phyloP scores from a whole-genome alignment of 2,888 invertebrate genomes.

The Epirrhoe alternata region DNA sequence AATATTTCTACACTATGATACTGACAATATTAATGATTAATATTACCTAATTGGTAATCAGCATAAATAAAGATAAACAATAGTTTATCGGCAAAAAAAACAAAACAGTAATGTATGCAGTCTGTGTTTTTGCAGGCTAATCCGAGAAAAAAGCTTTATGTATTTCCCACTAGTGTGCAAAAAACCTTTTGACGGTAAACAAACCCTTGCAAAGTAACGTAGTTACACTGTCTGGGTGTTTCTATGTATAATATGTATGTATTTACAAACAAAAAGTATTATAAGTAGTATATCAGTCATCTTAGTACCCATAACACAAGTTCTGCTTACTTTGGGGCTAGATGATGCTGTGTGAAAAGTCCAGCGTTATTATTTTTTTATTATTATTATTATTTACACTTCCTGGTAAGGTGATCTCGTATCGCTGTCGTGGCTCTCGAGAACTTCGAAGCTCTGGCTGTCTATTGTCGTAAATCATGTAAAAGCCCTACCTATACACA shows the following conservation, averaged over 20 bases:
- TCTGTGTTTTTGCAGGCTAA: conserved; percentile 13
- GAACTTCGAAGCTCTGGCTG: conserved; percentile 10
- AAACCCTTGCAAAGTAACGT: conserved; percentile 16
- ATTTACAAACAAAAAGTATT: no score
- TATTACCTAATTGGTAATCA: conserved; percentile 11
- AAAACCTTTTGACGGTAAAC: conserved; percentile 11
- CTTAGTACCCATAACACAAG: no score
- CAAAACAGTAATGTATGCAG: conserved; percentile 12
- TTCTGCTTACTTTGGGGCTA: no score
- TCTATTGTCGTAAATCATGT: conserved; percentile 15
- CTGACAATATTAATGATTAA: conserved; percentile 6
- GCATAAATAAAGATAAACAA: conserved; percentile 10
- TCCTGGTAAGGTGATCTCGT: conserved; percentile 5
- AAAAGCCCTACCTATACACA: conserved; percentile 10
- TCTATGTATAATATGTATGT: no score
- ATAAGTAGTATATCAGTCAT: no score
- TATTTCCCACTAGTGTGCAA: conserved; percentile 8
- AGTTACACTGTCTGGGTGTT: no score
- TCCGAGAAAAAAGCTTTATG: conserved; percentile 11
- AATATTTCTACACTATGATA: conserved; percentile 23
- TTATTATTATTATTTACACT: no score
- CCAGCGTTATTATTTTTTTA: no score
- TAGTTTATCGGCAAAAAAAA: conserved; percentile 12
- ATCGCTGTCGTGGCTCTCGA: conserved; percentile 7
- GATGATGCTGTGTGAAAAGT: no score